Percentiles rank a stretch among this genome's conserved stretches.
Evolutionary conservation across 1,140 invertebrate genomes (phyloP).

Genomic region (Tetramorium parvispinum): DNA sequence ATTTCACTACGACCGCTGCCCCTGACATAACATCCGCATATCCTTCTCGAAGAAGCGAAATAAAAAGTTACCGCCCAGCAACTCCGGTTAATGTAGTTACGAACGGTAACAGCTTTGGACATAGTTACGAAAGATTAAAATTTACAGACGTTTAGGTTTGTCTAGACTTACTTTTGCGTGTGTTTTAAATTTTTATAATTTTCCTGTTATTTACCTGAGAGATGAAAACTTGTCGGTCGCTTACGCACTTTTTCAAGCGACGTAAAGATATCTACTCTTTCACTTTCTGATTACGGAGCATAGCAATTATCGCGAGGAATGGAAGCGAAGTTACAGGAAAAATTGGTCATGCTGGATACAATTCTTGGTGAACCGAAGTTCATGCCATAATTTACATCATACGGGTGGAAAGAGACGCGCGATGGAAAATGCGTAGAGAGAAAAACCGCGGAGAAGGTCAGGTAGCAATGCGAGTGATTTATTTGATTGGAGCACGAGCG

Average conservation of each 20-base stretch:
- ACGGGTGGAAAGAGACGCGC: neutral
- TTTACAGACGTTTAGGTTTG: neutral
- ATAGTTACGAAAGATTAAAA: neutral
- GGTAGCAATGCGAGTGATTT: slow-evolving; percentile 44
- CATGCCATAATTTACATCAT: slow-evolving; percentile 31
- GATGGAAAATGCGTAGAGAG: slow-evolving; percentile 21
- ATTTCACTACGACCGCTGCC: slow-evolving; percentile 23
- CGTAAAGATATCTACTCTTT: neutral
- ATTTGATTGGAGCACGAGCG: slow-evolving; percentile 46
- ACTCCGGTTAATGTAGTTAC: slow-evolving; percentile 8
- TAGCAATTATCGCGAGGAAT: slow-evolving; percentile 31
- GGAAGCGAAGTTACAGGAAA: slow-evolving; percentile 25
- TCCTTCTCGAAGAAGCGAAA: slow-evolving; percentile 36
- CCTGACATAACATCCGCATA: slow-evolving; percentile 41
- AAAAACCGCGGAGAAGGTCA: slow-evolving; percentile 2
- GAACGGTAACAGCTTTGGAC: neutral
- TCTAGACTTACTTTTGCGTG: neutral
- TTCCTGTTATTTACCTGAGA: neutral
- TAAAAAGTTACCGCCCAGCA: slow-evolving; percentile 36
- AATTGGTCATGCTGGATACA: neutral
- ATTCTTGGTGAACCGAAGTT: slow-evolving; percentile 1
- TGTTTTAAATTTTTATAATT: slow-evolving; percentile 4
- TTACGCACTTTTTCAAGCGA: neutral
- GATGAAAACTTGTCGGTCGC: neutral
- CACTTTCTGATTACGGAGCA: slow-evolving; percentile 4